These are phyloP conservation scores for Trogon surrucura DNA, from an alignment of 2,113 vertebrate genomes.

Conservation along the genomic window DNA sequence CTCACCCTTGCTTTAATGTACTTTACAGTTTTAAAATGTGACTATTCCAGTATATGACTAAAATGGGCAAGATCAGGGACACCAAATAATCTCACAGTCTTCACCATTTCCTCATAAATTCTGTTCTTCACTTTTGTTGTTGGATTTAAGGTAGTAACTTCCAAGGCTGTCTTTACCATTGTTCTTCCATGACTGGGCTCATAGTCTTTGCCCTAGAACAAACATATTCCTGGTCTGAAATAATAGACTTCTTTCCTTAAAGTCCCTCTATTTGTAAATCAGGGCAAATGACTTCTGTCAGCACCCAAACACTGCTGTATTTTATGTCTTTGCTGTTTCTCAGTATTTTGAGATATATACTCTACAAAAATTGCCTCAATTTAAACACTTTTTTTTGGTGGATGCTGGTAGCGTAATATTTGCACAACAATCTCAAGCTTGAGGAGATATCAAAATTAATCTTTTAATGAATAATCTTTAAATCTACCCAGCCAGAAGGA, in stretches of 20 bases:
- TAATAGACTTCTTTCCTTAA: not conserved
- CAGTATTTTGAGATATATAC: not conserved
- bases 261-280: not conserved
- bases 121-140: not conserved
- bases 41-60: not conserved
- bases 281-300: not conserved
- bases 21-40: not conserved
- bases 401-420: not conserved
- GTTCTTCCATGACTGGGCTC: not conserved
- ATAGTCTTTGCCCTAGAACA: not conserved
- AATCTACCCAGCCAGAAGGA: not conserved
- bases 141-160: not conserved
- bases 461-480: not conserved
- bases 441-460: not conserved
- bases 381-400: not conserved
- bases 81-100: not conserved
- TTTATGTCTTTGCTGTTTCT: not conserved
- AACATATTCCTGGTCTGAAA: not conserved
- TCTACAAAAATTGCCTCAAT: not conserved
- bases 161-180: not conserved
- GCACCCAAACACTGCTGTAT: not conserved
- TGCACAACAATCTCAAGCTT: not conserved
- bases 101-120: not conserved
- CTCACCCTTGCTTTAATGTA: not conserved
- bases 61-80: not conserved